Evolutionary conservation across 1,140 invertebrate genomes (phyloP), one percentile per base, ranked within the genome.

Genomic region (Liolophura sinensis): DNA sequence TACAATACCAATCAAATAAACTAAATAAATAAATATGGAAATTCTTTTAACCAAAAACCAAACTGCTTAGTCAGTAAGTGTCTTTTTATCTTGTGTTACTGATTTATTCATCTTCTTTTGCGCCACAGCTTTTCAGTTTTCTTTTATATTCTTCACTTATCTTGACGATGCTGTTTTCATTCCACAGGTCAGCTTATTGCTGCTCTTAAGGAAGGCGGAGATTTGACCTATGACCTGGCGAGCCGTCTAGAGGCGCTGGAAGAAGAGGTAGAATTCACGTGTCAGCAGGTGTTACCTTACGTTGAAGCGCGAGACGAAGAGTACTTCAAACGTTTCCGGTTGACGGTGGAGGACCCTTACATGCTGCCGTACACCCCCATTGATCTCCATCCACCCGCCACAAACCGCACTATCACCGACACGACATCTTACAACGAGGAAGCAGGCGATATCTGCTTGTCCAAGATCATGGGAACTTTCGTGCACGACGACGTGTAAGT

Each of bases 391-490:
- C 31, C 31, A 5, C 31, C 31, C 31, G 31, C 9, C 31, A 40
- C 3, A 40, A 40, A 40, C 31, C 31, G 31, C 3, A 40, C 31
- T 3, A 40, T 40, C 31, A 40, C 31, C 3, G 31, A 40, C 9
- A 61, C 72, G 18, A 22, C 58, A 0, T 46, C 47, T n/a, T 79
- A 79, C 51, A 60, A 74, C 52, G 77, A 79, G 55, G 72, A 76
- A 14, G 57, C 59, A 3, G 77, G 77, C 14, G 77, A 79, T 31
- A 56, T 57, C 1, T 79, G 77, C 55, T 76, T 75, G 59, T 70
- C 75, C 14, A 62, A 75, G 24, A 60, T 79, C 6, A 60, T 79
- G 61, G 77, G 77, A 24, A 76, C 73, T 0, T 79, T 65, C 47
- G 24, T 67, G 20, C 67, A 71, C 57, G 60, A 63, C n/a, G 58